Percentiles rank a stretch among this genome's conserved stretches.
Evolutionary conservation across 2,888 invertebrate genomes (phyloP).

Genomic region (Troglohyphantes excavatus): DNA sequence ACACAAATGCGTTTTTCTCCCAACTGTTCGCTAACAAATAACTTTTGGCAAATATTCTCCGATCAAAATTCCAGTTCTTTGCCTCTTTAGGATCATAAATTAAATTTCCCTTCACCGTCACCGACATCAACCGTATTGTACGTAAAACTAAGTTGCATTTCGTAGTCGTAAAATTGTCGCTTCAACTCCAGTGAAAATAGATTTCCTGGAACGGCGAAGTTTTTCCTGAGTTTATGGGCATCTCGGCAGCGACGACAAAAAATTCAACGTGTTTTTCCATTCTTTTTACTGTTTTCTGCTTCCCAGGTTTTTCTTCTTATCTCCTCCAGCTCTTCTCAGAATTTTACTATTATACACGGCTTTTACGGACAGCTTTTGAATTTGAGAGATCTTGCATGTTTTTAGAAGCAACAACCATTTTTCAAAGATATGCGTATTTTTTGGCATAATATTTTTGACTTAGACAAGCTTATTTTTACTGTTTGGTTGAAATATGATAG

Average conservation of each 20-base stretch:
- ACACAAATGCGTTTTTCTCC: too few relatives aligned
- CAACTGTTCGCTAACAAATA: neutral
- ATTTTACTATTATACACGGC: neutral
- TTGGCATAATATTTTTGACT: too few relatives aligned
- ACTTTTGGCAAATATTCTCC: neutral
- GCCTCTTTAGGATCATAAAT: neutral
- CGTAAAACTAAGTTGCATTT: constrained; percentile 32
- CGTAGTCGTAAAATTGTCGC: constrained; percentile 43
- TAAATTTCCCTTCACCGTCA: neutral
- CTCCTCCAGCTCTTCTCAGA: constrained; percentile 35
- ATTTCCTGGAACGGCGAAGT: constrained; percentile 30
- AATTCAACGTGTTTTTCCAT: constrained; percentile 25
- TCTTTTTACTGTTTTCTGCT: neutral
- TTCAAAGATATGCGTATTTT: too few relatives aligned
- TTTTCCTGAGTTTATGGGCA: constrained; percentile 4
- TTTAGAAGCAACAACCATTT: too few relatives aligned
- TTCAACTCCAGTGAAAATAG: constrained; percentile 39
- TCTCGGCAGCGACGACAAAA: constrained; percentile 31
- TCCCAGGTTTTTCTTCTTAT: constrained; percentile 7
- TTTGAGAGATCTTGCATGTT: neutral
- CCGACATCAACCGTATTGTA: neutral
- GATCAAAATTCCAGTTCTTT: neutral
- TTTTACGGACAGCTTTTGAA: neutral
- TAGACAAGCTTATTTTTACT: too few relatives aligned
- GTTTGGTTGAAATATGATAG: too few relatives aligned